These are phyloP conservation scores for Drosophila emarginata DNA, from an alignment of 2,888 invertebrate genomes.

Conservation along the genomic window DNA sequence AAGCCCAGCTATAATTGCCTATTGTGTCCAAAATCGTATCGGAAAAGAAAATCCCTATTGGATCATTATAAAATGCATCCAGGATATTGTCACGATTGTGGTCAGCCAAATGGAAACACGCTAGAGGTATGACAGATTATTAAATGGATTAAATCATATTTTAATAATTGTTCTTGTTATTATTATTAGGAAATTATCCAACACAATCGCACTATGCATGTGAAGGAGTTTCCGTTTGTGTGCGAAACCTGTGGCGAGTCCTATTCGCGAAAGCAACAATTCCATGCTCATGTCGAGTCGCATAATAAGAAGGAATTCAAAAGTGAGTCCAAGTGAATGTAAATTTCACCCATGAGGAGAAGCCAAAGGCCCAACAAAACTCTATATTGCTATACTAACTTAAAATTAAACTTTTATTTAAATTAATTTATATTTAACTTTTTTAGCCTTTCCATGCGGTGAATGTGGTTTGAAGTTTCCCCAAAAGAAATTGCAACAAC, in stretches of 20 bases:
- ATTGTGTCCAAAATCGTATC: constrained; percentile 81
- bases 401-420: neutral
- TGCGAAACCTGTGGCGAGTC: constrained; percentile 82
- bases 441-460: constrained; percentile 79
- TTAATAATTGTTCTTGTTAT: neutral
- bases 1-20: constrained; percentile 81
- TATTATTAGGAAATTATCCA: constrained; percentile 80
- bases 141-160: neutral
- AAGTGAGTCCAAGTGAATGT: constrained; percentile 81
- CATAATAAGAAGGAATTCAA: constrained; percentile 82
- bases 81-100: constrained; percentile 82
- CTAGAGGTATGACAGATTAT: constrained; percentile 69
- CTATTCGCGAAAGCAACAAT: constrained; percentile 82
- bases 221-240: constrained; percentile 82
- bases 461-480: constrained; percentile 81
- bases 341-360: constrained; percentile 68
- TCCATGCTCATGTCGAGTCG: constrained; percentile 82
- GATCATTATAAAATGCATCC: constrained; percentile 82
- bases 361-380: neutral
- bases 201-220: constrained; percentile 81
- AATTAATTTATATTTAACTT: neutral
- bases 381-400: neutral
- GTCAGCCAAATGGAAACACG: constrained; percentile 80
- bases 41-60: constrained; percentile 81
- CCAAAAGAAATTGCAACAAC: constrained; percentile 81